Conservation (phyloP, 37 sponge, comb jelly and placozoan genomes). For the Halichondria panicea region DNA sequence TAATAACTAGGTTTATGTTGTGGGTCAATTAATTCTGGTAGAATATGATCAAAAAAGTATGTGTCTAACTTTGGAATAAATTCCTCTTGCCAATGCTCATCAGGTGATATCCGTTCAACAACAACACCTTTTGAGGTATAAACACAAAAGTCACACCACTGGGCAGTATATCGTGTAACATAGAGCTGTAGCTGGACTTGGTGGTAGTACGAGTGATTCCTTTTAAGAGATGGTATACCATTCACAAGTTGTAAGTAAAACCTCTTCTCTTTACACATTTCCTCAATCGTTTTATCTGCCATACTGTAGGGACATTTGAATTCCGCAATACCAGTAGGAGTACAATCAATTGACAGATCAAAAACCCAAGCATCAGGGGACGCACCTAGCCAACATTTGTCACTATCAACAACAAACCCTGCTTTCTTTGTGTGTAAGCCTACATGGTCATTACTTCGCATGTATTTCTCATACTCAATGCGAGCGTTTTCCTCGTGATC, state of each 20-base stretch:
- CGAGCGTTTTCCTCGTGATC: neutral
- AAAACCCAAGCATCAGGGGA: slow-evolving; percentile 22
- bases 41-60: slow-evolving; percentile 30
- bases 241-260: slow-evolving; percentile 22
- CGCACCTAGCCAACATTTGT: slow-evolving; percentile 20
- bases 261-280: slow-evolving; percentile 29
- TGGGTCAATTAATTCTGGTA: slow-evolving; percentile 36
- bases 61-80: slow-evolving; percentile 18
- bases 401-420: slow-evolving; percentile 16
- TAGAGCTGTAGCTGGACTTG: slow-evolving; percentile 60
- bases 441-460: neutral
- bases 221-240: slow-evolving; percentile 6
- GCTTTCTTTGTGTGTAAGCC: neutral
- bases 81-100: slow-evolving; percentile 18
- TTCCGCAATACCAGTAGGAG: slow-evolving; percentile 26
- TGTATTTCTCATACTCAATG: neutral
- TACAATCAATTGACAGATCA: neutral
- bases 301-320: slow-evolving; percentile 56
- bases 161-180: slow-evolving; percentile 1
- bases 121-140: slow-evolving; percentile 30
- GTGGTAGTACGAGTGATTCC: slow-evolving; percentile 48
- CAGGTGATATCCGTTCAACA: slow-evolving; percentile 35
- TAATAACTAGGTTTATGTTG: slow-evolving; percentile 25
- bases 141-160: slow-evolving; percentile 53
- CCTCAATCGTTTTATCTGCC: slow-evolving; percentile 24